These are phyloP conservation scores for Crotalus tigris DNA, from an alignment of 2,113 vertebrate species.

Conservation along the genomic window DNA sequence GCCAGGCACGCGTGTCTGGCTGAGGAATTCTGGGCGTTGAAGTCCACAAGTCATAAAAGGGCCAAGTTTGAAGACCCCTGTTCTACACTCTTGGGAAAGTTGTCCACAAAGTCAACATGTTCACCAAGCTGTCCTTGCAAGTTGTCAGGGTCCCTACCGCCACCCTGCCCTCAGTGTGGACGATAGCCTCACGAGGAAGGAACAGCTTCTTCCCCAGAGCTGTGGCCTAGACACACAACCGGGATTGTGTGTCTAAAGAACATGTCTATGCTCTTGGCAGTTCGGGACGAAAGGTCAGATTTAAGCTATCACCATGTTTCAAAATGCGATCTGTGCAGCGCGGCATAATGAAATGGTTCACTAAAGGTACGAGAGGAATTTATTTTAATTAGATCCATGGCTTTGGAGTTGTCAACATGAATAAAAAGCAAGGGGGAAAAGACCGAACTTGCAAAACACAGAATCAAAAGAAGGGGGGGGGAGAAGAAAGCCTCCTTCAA, in stretches of 20 bases:
- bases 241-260: constrained; percentile 66
- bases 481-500: constrained; percentile 39
- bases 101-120: not conserved
- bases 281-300: constrained; percentile 79
- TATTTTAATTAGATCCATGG: constrained; percentile 85
- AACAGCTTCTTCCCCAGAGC: constrained; percentile 69
- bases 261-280: constrained; percentile 78
- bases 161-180: not conserved
- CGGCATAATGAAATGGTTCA: constrained; percentile 85
- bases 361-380: constrained; percentile 81
- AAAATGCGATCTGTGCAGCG: constrained; percentile 82
- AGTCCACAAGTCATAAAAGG: too few relatives aligned
- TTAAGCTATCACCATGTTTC: constrained; percentile 82
- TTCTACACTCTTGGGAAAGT: not conserved
- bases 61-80: too few relatives aligned
- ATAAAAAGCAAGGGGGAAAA: constrained; percentile 74
- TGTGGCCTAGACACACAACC: constrained; percentile 54
- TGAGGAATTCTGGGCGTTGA: too few relatives aligned
- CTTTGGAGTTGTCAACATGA: constrained; percentile 85
- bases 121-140: constrained; percentile 25
- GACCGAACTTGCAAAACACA: constrained; percentile 65
- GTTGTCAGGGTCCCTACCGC: not conserved
- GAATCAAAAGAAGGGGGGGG: constrained; percentile 58
- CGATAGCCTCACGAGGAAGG: constrained; percentile 54
- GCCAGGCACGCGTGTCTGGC: too few relatives aligned